Conservation (phyloP, 2,888 invertebrate species). For the Agapostemon virescens region DNA sequence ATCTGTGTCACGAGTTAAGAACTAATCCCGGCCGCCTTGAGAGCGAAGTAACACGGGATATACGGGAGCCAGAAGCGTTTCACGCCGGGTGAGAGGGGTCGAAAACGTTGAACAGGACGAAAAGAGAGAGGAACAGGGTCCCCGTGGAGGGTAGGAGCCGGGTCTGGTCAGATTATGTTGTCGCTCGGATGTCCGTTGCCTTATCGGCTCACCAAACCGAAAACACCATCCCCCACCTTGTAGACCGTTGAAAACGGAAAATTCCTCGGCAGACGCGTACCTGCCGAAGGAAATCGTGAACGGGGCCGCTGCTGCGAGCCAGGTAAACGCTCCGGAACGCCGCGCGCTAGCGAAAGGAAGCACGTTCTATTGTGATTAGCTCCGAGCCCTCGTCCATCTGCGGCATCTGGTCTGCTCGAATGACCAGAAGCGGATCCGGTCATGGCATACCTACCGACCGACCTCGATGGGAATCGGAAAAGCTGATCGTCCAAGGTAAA, state of each 20-base stretch:
- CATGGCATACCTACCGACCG: background rate
- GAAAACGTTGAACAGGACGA: background rate
- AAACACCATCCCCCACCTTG: background rate
- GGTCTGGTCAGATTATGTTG: conserved; percentile 48
- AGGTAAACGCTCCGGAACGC: conserved; percentile 30
- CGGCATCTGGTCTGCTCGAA: conserved; percentile 57
- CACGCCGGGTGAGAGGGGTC: background rate
- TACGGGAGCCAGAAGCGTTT: conserved; percentile 46
- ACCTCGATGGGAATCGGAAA: conserved; percentile 36
- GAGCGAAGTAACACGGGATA: conserved; percentile 20
- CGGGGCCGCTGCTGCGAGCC: background rate
- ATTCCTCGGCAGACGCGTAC: conserved; percentile 11
- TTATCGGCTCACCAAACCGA: conserved; percentile 26
- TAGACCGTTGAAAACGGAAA: background rate
- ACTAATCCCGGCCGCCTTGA: conserved; percentile 49
- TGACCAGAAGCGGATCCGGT: conserved; percentile 36
- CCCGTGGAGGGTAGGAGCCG: background rate
- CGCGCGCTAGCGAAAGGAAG: conserved; percentile 10
- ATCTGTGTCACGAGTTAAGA: conserved; percentile 60
- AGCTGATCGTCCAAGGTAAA: conserved; percentile 16
- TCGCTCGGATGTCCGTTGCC: conserved; percentile 40
- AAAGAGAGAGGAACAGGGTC: background rate
- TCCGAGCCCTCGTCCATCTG: conserved; percentile 52
- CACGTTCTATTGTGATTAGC: conserved; percentile 44
- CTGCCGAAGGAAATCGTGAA: conserved; percentile 13